Evolutionary conservation across 2,113 vertebrate genomes (phyloP).

Genomic region (Chloebia gouldiae): DNA sequence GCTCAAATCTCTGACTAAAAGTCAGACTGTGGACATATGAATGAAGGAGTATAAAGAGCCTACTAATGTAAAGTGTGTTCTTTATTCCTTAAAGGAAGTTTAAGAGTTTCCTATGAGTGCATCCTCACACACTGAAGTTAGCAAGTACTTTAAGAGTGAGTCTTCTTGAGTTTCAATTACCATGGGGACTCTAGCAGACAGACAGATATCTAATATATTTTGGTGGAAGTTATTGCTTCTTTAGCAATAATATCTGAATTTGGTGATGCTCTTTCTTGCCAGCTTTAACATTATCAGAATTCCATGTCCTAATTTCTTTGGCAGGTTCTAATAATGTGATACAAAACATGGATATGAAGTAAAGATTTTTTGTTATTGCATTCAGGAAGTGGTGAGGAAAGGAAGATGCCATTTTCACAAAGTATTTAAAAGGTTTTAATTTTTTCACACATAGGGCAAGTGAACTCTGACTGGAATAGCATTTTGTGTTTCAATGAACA

Average conservation of each 20-base stretch:
- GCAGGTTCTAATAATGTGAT: neutral
- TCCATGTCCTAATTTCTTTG: neutral
- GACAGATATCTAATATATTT: neutral
- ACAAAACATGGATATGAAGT: neutral
- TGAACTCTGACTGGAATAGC: neutral
- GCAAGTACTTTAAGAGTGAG: neutral
- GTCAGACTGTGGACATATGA: neutral
- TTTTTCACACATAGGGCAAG: neutral
- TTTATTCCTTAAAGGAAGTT: neutral
- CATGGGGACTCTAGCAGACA: neutral
- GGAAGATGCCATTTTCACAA: neutral
- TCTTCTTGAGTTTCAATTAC: neutral
- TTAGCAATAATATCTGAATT: neutral
- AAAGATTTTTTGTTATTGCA: conserved; percentile 1
- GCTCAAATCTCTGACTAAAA: neutral
- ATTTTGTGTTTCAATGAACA: neutral
- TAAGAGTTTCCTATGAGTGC: neutral
- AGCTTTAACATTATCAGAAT: neutral
- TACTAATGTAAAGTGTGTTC: neutral
- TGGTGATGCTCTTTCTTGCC: neutral
- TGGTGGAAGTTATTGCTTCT: neutral
- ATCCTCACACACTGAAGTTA: neutral
- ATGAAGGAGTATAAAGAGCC: neutral
- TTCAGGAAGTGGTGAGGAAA: neutral
- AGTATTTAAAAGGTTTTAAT: conserved; percentile 3